Evolutionary conservation across 1,140 invertebrate genomes (phyloP), one percentile per base, ranked within the genome.

Genomic region (Hirudo medicinalis): DNA sequence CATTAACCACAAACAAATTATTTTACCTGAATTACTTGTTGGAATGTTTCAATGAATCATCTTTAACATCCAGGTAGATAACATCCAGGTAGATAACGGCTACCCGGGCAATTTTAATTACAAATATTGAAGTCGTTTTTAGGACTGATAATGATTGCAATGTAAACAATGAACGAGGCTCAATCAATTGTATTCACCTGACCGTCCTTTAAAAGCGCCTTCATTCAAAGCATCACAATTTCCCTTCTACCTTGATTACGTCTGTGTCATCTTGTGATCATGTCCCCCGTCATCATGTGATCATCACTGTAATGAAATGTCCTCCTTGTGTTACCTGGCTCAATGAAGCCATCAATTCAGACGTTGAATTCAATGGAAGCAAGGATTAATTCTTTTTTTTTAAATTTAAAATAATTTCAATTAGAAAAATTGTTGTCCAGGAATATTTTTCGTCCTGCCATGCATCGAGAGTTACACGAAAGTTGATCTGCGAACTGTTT

Each of bases 401-500:
- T 25, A 20, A 57, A n/a, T n/a, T 20, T 57, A 49, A 15, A 49
- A 49, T 49, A 49, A 49, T 49, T 49, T 49, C 11, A 49, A 17
- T 49, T 49, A 49, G 11, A 49, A 49, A 15, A 5, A 63, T 11
- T 63, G 11, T 63, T 32, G 29, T 63, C 15, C 77, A 77, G 82
- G 82, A 71, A 78, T 84, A 74, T 94, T 95, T 78, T 94, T 94
- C 78, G 87, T 94, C 13, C 83, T 94, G 57, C 91, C 92, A 1
- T 95, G 92, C 78, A 89, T 95, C 72, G 92, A 96, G 78, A 90
- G 88, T 49, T 94, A 92, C 77, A 87, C 89, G 57, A 91, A 90
- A 80, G 90, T 86, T 53, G 91, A 95, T 79, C 81, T 94, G 68
- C 85, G 92, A 72, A 85, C 85, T 25, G 83, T 92, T 72, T 93